Conservation (phyloP, 2,113 vertebrate species). For the Rattus rattus region DNA sequence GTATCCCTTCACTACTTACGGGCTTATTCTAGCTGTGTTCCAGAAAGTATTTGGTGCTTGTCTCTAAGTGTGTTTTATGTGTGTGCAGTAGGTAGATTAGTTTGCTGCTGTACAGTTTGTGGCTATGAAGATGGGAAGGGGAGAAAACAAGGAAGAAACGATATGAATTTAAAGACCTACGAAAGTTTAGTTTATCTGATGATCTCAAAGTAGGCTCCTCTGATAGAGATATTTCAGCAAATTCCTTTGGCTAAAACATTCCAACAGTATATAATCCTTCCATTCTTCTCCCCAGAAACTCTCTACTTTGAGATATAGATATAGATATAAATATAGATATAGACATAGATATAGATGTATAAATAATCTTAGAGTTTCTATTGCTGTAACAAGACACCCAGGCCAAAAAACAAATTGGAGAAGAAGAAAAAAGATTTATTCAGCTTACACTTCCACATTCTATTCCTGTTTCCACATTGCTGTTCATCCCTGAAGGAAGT, state of each 20-base stretch:
- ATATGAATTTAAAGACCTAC: neutral
- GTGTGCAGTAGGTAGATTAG: neutral
- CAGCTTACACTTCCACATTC: too few relatives aligned
- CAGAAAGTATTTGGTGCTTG: neutral
- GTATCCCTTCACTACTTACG: neutral
- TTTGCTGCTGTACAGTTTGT: neutral
- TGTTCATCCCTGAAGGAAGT: too few relatives aligned
- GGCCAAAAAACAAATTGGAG: too few relatives aligned
- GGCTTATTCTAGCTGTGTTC: slow-evolving; percentile 1
- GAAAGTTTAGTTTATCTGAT: neutral
- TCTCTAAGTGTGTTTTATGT: neutral
- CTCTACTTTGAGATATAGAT: neutral
- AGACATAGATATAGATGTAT: too few relatives aligned
- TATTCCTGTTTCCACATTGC: too few relatives aligned
- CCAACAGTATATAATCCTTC: neutral
- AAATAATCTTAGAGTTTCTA: too few relatives aligned
- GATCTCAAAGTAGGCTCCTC: neutral
- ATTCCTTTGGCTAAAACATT: neutral
- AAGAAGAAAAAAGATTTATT: too few relatives aligned
- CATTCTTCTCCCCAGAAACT: slow-evolving; percentile 34
- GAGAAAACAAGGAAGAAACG: neutral
- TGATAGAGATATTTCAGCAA: neutral
- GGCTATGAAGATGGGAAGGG: neutral
- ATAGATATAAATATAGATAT: too few relatives aligned
- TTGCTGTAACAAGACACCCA: too few relatives aligned